A percentile compares a stretch with the other conserved stretches of the same genome.
phyloP scores from a whole-genome alignment of 30 jellyfish, hydroid and myxozoan species.

The Phacellophora camtschatica region DNA sequence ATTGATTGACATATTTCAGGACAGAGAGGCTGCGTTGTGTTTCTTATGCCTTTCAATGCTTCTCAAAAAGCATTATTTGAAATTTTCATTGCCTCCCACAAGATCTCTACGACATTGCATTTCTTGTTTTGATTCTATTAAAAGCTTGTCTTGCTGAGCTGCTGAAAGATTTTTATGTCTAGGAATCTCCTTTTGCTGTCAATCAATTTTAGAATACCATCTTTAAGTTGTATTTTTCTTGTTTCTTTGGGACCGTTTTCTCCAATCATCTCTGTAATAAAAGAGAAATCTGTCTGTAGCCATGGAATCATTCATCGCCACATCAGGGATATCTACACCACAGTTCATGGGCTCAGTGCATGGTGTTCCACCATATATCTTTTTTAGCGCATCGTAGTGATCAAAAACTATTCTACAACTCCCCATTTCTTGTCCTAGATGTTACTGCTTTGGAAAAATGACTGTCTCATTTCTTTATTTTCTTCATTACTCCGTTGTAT shows the following conservation, averaged over 20 bases:
- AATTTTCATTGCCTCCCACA: conserved; percentile 5
- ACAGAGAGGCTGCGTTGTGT: neutral
- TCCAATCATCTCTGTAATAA: neutral
- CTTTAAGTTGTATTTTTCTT: neutral
- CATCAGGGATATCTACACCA: neutral
- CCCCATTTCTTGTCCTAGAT: neutral
- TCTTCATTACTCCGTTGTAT: neutral
- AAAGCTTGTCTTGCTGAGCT: conserved; percentile 5
- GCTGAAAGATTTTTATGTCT: conserved; percentile 3
- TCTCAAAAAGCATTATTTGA: neutral
- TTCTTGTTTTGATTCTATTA: neutral
- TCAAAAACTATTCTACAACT: conserved; percentile 1
- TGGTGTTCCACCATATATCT: neutral
- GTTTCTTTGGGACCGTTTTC: conserved; percentile 5
- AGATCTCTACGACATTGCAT: conserved; percentile 12
- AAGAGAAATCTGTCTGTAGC: neutral
- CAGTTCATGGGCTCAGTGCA: neutral
- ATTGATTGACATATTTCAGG: neutral
- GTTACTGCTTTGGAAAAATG: neutral
- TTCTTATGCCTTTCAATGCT: conserved; percentile 3
- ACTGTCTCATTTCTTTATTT: neutral
- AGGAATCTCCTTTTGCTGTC: conserved; percentile 2
- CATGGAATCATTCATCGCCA: conserved; percentile 3
- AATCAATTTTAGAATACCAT: neutral
- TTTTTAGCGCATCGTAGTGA: conserved; percentile 11